These are phyloP conservation scores for Mohoua ochrocephala DNA, from an alignment of 2,113 vertebrate species.

Conservation along the genomic window DNA sequence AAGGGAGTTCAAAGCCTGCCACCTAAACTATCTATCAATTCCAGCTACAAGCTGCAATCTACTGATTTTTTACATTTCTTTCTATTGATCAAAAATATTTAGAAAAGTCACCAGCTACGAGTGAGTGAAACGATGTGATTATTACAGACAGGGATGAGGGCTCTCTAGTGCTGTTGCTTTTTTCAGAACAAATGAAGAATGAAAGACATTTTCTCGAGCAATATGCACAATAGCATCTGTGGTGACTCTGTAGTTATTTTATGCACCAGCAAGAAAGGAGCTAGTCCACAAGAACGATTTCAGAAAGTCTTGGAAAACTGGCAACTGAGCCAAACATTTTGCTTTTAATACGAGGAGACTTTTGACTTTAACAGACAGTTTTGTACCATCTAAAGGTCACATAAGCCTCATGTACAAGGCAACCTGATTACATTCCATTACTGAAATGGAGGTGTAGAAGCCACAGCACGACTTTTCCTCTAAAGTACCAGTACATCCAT, in stretches of 20 bases:
- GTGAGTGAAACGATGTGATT: neutral
- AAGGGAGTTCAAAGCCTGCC: conserved; percentile 69
- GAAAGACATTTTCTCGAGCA: conserved; percentile 9
- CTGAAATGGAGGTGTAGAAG: neutral
- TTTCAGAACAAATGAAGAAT: conserved; percentile 27
- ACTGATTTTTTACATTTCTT: conserved; percentile 57
- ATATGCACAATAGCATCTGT: neutral
- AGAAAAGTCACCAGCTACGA: conserved; percentile 6
- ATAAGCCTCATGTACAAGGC: neutral
- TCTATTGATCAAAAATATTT: conserved; percentile 60
- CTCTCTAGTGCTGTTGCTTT: neutral
- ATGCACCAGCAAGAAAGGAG: neutral
- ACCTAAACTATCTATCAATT: conserved; percentile 62
- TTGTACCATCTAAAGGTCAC: neutral
- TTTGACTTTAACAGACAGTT: neutral
- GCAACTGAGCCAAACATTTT: neutral
- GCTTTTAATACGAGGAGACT: neutral
- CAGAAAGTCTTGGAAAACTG: neutral
- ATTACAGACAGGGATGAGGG: neutral
- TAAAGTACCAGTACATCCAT: neutral
- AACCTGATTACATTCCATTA: neutral
- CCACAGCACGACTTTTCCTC: neutral
- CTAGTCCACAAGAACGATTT: neutral
- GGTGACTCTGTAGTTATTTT: neutral
- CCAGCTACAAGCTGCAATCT: conserved; percentile 69